A percentile compares a stretch with the other conserved stretches of the same genome.
phyloP scores from a whole-genome alignment of 30 jellyfish, hydroid and myxozoan species.

The Mastigias papua region DNA sequence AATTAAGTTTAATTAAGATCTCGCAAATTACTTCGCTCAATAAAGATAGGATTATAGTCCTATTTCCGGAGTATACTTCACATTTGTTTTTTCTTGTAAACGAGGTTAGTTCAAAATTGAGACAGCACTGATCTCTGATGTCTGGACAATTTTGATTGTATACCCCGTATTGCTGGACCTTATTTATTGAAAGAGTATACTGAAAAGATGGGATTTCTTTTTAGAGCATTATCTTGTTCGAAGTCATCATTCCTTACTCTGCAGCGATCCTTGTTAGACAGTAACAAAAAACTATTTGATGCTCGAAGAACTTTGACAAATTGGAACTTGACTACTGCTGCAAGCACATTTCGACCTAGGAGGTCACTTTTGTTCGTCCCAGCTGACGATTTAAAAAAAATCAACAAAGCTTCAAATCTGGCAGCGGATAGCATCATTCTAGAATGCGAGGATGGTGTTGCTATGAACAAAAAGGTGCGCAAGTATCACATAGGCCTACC shows the following conservation, averaged over 20 bases:
- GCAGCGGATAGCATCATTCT: conserved; percentile 86
- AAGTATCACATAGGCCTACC: no score
- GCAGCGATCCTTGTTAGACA: not conserved
- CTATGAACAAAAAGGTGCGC: conserved; percentile 77
- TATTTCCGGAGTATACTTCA: no score
- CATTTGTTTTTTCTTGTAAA: conserved; percentile 1
- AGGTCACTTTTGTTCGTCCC: conserved; percentile 94
- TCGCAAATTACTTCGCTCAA: no score
- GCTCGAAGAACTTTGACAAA: not conserved
- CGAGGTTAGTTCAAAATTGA: conserved; percentile 3
- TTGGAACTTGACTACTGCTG: not conserved
- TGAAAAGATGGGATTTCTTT: not conserved
- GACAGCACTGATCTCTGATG: no score
- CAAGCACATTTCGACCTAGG: conserved; percentile 80
- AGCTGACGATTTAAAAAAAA: conserved; percentile 84
- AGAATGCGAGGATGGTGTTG: conserved; percentile 99
- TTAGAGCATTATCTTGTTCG: not conserved
- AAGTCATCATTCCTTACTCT: not conserved
- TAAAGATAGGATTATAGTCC: no score
- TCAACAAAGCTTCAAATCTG: conserved; percentile 73
- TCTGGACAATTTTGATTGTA: no score
- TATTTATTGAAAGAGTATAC: no score
- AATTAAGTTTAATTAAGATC: no score
- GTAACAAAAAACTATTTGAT: not conserved
- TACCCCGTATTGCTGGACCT: no score